These are phyloP conservation scores for Anisognathus igniventris DNA, from an alignment of 2,797 vertebrate species.

Conservation along the genomic window DNA sequence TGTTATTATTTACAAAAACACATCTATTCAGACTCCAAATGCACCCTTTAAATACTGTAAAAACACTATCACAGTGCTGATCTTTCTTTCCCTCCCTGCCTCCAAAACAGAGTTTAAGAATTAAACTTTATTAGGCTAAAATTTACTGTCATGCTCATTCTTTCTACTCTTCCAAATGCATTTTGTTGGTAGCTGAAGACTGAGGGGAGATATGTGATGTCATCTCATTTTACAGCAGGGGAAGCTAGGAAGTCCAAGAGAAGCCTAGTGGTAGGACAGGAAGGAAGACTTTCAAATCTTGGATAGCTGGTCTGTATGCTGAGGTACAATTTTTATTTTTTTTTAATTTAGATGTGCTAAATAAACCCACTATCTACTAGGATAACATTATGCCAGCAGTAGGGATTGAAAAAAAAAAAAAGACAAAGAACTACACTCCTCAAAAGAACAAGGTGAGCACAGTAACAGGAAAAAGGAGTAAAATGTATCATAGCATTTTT, in stretches of 20 bases:
- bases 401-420: background rate
- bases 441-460: background rate
- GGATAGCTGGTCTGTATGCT: background rate
- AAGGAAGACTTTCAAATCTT: background rate
- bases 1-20: background rate
- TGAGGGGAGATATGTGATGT: background rate
- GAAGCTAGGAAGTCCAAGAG: background rate
- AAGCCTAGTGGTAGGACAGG: background rate
- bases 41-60: background rate
- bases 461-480: background rate
- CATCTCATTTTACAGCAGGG: background rate
- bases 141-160: background rate
- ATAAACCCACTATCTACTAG: background rate
- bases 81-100: background rate
- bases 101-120: background rate
- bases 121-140: background rate
- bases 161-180: background rate
- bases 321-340: background rate
- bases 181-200: background rate
- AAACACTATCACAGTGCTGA: background rate
- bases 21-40: background rate
- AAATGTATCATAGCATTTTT: background rate
- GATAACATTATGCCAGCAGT: background rate
- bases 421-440: background rate
- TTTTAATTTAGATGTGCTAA: background rate